These are phyloP conservation scores for Bolborhynchus lineola DNA, from an alignment of 2,113 vertebrate species.

Conservation along the genomic window DNA sequence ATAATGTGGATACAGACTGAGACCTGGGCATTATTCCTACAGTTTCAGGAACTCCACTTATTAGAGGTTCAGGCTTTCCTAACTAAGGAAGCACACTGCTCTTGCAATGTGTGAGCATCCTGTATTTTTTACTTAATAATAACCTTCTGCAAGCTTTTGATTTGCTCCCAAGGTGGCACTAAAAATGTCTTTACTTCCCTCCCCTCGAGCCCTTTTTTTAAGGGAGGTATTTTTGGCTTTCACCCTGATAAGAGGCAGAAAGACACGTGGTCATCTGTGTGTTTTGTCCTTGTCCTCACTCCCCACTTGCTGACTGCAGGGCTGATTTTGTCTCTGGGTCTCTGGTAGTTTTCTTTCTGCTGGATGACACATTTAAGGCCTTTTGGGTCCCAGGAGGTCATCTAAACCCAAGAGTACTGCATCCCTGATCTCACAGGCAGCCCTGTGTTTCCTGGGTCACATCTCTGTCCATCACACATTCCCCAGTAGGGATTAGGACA, in stretches of 20 bases:
- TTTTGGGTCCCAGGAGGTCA: not conserved
- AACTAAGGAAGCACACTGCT: not conserved
- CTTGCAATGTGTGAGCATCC: not conserved
- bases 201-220: not conserved
- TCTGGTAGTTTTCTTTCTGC: not conserved
- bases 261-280: not conserved
- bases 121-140: not conserved
- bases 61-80: not conserved
- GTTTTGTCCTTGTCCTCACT: not conserved
- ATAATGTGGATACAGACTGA: not conserved
- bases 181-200: not conserved
- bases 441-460: not conserved
- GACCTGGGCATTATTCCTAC: not conserved
- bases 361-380: not conserved
- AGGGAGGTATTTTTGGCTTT: not conserved
- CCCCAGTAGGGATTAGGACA: not conserved
- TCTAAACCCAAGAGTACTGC: not conserved
- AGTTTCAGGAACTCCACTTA: not conserved
- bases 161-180: not conserved
- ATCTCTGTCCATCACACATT: not conserved
- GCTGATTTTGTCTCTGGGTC: not conserved
- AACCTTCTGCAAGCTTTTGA: not conserved
- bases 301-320: not conserved
- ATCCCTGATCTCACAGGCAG: not conserved
- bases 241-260: not conserved